These are phyloP conservation scores for Trissonchulus sp. DNA, from an alignment of 2,888 invertebrate species.

Conservation along the genomic window DNA sequence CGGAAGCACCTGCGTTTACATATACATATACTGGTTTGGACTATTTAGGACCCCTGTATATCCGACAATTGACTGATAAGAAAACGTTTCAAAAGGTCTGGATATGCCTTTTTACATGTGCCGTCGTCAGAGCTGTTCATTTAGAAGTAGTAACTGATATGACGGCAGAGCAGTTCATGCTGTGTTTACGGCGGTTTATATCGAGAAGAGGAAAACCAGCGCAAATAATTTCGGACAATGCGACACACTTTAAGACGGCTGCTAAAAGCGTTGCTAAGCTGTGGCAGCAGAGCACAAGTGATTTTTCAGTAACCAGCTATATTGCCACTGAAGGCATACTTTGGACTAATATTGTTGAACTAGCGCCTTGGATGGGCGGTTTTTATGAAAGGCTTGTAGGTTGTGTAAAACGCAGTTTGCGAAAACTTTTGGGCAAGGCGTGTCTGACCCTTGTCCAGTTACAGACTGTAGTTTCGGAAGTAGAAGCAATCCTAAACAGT, in stretches of 20 bases:
- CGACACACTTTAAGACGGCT: constrained; percentile 51
- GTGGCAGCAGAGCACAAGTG: no score
- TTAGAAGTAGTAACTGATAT: constrained; percentile 50
- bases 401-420: no score
- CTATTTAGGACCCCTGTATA: no score
- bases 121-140: constrained; percentile 51
- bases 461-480: constrained; percentile 14
- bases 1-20: no score
- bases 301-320: no score
- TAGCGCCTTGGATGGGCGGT: no score
- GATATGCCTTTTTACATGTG: constrained; percentile 53
- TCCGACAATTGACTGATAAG: no score
- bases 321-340: no score
- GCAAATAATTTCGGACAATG: constrained; percentile 52
- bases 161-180: constrained; percentile 45
- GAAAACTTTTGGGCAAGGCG: background rate
- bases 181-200: constrained; percentile 48
- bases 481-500: background rate
- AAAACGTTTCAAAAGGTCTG: no score
- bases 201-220: constrained; percentile 46
- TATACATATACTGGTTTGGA: no score
- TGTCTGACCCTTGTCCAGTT: constrained; percentile 9
- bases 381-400: no score
- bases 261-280: constrained; percentile 44
- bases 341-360: no score